Conservation (phyloP, 2,888 invertebrate genomes). For the Leistus spinibarbis region DNA sequence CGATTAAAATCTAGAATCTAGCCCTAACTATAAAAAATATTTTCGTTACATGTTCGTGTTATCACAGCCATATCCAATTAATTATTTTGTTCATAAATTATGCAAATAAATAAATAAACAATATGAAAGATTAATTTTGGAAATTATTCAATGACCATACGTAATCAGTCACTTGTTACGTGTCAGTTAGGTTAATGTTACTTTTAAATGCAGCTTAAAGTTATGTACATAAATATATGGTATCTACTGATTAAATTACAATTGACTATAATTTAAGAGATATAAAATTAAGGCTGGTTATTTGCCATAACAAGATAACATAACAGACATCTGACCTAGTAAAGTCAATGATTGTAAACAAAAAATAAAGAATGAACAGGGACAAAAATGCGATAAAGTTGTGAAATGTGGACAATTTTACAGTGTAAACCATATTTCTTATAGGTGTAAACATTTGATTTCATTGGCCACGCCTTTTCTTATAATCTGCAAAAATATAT, state of each 20-base stretch:
- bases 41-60: too few species aligned
- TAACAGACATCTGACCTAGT: background rate
- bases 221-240: background rate
- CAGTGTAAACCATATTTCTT: background rate
- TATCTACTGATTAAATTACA: background rate
- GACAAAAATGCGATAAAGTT: background rate
- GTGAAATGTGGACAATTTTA: background rate
- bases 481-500: background rate
- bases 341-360: background rate
- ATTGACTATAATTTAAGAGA: background rate
- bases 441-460: background rate
- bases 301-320: background rate
- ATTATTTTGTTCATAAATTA: too few species aligned
- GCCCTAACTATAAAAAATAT: too few species aligned
- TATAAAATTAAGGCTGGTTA: background rate
- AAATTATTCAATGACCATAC: too few species aligned
- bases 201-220: too few species aligned
- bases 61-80: too few species aligned
- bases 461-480: background rate
- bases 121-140: too few species aligned
- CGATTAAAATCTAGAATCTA: too few species aligned
- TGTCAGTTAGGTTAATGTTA: too few species aligned
- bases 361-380: background rate
- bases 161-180: too few species aligned
- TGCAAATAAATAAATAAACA: too few species aligned